A percentile compares a stretch with the other conserved stretches of the same genome.
Evolutionary conservation across 35 echinoderm and acorn worm genomes (phyloP).

Genomic region (Heliocidaris tuberculata): DNA sequence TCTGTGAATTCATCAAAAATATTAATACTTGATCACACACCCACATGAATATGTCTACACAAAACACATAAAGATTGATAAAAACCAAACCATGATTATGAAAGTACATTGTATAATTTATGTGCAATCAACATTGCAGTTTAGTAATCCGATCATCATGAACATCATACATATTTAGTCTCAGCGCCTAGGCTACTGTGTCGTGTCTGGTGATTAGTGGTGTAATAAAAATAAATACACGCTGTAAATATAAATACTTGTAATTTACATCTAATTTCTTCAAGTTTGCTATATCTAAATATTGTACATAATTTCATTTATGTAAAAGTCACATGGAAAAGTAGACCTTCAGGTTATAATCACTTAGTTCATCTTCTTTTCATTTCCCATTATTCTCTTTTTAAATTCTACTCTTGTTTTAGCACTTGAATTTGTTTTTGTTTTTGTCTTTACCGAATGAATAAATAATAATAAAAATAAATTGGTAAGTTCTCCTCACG

Average conservation of each 20-base stretch:
- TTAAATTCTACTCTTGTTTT: too few species aligned
- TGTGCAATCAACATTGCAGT: neutral
- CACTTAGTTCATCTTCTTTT: too few species aligned
- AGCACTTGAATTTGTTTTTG: too few species aligned
- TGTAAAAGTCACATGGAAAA: too few species aligned
- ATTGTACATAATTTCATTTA: too few species aligned
- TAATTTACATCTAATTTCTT: too few species aligned
- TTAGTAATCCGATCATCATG: neutral
- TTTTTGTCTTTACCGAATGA: too few species aligned
- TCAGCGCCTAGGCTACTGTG: neutral
- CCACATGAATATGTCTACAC: neutral
- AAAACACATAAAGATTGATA: neutral
- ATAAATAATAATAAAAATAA: neutral
- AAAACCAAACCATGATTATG: neutral
- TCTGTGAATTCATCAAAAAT: too few species aligned
- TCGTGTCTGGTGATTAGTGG: neutral
- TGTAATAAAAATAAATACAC: neutral
- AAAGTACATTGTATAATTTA: neutral
- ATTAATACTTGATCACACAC: neutral
- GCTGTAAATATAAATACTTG: too few species aligned
- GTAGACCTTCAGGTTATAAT: too few species aligned
- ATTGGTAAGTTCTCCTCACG: neutral
- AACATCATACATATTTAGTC: neutral
- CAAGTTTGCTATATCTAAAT: too few species aligned
- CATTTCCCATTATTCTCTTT: too few species aligned